phyloP scores from a whole-genome alignment of 2,888 invertebrate species.

The Anorthoa munda region DNA sequence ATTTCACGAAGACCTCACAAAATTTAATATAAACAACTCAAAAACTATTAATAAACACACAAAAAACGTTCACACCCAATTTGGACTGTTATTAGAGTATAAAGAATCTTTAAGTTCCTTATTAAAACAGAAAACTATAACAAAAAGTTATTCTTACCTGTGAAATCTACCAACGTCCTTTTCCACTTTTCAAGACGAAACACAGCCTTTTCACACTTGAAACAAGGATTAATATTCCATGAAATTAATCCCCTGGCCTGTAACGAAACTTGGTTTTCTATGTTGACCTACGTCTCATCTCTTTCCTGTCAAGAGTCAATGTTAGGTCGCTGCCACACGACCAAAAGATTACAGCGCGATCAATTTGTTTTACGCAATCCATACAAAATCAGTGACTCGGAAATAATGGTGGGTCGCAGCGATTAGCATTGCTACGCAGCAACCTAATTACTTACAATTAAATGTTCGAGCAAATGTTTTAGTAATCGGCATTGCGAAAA shows the following conservation, averaged over 20 bases:
- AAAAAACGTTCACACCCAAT: constrained; percentile 84
- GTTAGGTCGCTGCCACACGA: constrained; percentile 63
- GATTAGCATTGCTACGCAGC: constrained; percentile 55
- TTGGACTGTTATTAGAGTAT: constrained; percentile 77
- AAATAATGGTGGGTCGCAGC: constrained; percentile 56
- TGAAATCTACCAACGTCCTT: constrained; percentile 36
- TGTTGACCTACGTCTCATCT: constrained; percentile 77
- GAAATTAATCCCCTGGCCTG: neutral
- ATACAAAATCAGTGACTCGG: constrained; percentile 55
- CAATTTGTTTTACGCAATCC: constrained; percentile 56
- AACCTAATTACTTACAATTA: constrained; percentile 64
- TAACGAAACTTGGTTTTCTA: constrained; percentile 48
- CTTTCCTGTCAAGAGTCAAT: constrained; percentile 83
- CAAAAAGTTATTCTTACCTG: constrained; percentile 78
- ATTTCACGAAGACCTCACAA: constrained; percentile 71
- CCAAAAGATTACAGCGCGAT: constrained; percentile 34
- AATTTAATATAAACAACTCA: constrained; percentile 74
- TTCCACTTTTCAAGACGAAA: neutral
- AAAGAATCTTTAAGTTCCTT: constrained; percentile 79
- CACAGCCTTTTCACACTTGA: neutral
- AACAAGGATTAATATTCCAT: constrained; percentile 64
- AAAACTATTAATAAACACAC: constrained; percentile 76
- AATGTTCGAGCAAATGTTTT: constrained; percentile 50
- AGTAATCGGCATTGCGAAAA: constrained; percentile 53
- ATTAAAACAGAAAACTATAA: constrained; percentile 82